phyloP scores from a whole-genome alignment of 2,113 vertebrate species.

The Phylloscopus trochilus region DNA sequence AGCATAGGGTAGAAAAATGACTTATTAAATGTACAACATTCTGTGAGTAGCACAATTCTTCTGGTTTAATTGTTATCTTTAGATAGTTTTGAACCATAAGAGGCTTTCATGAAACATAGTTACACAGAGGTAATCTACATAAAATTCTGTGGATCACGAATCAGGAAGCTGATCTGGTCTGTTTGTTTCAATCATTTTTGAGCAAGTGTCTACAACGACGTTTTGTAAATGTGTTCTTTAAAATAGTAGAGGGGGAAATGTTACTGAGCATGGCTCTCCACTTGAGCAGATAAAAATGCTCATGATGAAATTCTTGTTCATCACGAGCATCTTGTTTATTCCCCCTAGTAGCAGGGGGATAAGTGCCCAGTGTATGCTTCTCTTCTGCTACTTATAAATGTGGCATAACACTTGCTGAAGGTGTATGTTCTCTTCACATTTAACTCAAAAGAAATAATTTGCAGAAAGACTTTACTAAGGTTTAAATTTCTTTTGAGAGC shows the following conservation, averaged over 20 bases:
- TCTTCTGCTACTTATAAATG: neutral
- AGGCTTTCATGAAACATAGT: neutral
- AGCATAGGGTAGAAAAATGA: neutral
- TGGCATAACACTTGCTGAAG: neutral
- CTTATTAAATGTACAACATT: neutral
- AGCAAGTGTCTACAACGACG: neutral
- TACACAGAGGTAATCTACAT: neutral
- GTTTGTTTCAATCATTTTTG: neutral
- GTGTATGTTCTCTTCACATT: fast-evolving
- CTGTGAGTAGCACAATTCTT: neutral
- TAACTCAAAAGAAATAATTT: neutral
- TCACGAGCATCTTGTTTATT: neutral
- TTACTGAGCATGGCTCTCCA: neutral
- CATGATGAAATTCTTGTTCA: neutral
- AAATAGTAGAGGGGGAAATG: neutral
- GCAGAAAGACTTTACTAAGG: neutral
- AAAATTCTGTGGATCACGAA: neutral
- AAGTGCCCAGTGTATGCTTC: neutral
- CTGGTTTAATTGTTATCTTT: conserved; percentile 2
- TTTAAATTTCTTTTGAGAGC: neutral
- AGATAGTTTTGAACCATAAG: neutral
- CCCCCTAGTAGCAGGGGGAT: neutral
- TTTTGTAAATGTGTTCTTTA: neutral
- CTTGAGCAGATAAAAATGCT: neutral
- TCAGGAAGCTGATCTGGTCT: neutral